Evolutionary conservation across 2,888 invertebrate species (phyloP).

Genomic region (Acrobasis repandana): DNA sequence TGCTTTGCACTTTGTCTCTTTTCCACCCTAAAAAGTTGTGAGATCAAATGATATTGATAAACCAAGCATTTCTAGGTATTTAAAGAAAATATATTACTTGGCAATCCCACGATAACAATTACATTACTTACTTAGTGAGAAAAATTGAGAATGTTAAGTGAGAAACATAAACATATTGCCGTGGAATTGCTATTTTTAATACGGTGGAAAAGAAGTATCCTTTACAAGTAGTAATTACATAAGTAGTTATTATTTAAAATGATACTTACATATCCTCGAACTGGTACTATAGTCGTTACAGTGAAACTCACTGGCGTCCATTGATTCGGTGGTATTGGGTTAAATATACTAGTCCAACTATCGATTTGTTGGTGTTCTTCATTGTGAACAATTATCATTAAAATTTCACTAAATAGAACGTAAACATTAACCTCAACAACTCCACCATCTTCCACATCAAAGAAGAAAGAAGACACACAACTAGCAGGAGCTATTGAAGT

Average conservation of each 20-base stretch:
- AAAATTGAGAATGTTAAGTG: too few relatives aligned
- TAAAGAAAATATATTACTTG: too few relatives aligned
- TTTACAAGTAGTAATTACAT: too few relatives aligned
- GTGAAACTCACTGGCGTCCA: background rate
- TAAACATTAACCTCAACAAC: background rate
- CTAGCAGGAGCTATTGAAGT: background rate
- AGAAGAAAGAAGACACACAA: constrained; percentile 6
- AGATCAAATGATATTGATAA: too few relatives aligned
- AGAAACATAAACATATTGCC: too few relatives aligned
- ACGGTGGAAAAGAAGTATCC: too few relatives aligned
- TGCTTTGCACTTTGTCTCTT: too few relatives aligned
- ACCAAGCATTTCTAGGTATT: too few relatives aligned
- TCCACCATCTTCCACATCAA: background rate
- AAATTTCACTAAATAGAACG: background rate
- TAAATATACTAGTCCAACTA: background rate
- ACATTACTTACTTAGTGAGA: too few relatives aligned
- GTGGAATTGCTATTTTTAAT: too few relatives aligned
- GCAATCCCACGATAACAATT: too few relatives aligned
- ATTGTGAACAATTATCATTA: background rate
- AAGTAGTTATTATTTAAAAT: background rate
- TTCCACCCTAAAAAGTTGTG: too few relatives aligned
- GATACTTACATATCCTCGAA: constrained; percentile 12
- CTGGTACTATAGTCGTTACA: background rate
- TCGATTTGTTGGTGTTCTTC: background rate
- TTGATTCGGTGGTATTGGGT: background rate